A percentile compares a stretch with the other conserved stretches of the same genome.
These are phyloP conservation scores for Philaenus spumarius DNA, from an alignment of 1,140 invertebrate species.

Conservation along the genomic window DNA sequence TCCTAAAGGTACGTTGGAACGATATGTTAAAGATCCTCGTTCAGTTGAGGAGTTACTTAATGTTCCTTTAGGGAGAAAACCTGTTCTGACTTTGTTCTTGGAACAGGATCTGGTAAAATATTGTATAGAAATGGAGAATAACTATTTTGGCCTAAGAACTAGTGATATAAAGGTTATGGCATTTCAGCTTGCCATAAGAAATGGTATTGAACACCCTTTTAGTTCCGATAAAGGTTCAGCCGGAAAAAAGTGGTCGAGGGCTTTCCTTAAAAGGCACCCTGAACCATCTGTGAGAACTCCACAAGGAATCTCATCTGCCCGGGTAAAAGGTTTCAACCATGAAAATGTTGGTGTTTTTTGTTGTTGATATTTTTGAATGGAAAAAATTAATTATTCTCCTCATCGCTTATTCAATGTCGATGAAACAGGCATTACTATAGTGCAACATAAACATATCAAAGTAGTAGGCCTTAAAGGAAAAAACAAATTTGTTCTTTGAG, in stretches of 20 bases:
- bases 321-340: conserved; percentile 40
- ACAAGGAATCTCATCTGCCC: conserved; percentile 37
- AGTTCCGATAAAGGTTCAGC: conserved; percentile 21
- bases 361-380: conserved; percentile 33
- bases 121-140: conserved; percentile 5
- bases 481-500: conserved; percentile 30
- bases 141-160: conserved; percentile 3
- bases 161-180: conserved; percentile 1
- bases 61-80: not conserved
- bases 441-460: conserved; percentile 27
- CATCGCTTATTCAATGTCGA: conserved; percentile 36
- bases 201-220: conserved; percentile 6
- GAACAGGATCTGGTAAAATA: conserved; percentile 1
- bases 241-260: conserved; percentile 32
- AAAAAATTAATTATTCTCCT: conserved; percentile 19
- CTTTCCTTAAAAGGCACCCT: conserved; percentile 38
- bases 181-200: conserved; percentile 3
- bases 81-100: not conserved
- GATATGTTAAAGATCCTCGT: not conserved
- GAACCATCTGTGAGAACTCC: conserved; percentile 37
- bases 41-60: not conserved
- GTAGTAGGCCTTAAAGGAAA: conserved; percentile 32
- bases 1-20: conserved; percentile 28
- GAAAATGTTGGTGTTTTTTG: conserved; percentile 32
- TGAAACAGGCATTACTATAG: conserved; percentile 37